Base-by-base conservation (phyloP, 2,888 invertebrate genomes). In the Timandra comae region DNA sequence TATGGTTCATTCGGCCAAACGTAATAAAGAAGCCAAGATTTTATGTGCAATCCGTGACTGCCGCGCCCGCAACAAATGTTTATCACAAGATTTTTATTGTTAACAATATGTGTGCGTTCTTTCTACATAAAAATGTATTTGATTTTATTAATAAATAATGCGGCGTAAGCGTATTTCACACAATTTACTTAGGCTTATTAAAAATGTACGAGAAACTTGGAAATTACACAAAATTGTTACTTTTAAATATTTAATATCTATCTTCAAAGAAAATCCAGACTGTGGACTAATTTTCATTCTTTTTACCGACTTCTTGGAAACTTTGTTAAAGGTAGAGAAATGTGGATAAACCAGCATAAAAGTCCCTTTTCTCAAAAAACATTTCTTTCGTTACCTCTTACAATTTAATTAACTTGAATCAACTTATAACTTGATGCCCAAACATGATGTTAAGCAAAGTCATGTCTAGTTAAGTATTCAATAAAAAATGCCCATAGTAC, bases 21-120 rank as follows among this genome's bases (percentile, higher is more conserved):
- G 65, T 64, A 66, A 72, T 77, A 78, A 71, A 61, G 55, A 38
- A 54, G 56, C 54, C 56, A 58, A 65, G 71, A 76, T 76, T 81
- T 80, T 76, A 81, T 65, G 77, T 71, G 47, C 49, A 33, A 27
- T 25, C 55, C 65, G 64, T 63, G 67, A 64, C 67, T 62, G 36
- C 56, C 42, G 46, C 44, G 43, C 49, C 27, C 43, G 38, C 24
- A 56, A 45, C 49, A 41, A 48, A 53, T 59, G 57, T 73, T 70
- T 74, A 69, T 70, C 58, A 51, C 58, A 39, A 44, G 43, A 49
- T 54, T 70, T 73, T 73, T 72, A 73, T 63, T 52, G n/a, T n/a
- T n/a, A n/a, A n/a, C n/a, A n/a, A n/a, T n/a, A n/a, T n/a, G n/a
- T n/a, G n/a, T n/a, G n/a, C n/a, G n/a, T n/a, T n/a, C n/a, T n/a